Conservation (phyloP, 2,113 vertebrate species). For the Mustela lutreola region DNA sequence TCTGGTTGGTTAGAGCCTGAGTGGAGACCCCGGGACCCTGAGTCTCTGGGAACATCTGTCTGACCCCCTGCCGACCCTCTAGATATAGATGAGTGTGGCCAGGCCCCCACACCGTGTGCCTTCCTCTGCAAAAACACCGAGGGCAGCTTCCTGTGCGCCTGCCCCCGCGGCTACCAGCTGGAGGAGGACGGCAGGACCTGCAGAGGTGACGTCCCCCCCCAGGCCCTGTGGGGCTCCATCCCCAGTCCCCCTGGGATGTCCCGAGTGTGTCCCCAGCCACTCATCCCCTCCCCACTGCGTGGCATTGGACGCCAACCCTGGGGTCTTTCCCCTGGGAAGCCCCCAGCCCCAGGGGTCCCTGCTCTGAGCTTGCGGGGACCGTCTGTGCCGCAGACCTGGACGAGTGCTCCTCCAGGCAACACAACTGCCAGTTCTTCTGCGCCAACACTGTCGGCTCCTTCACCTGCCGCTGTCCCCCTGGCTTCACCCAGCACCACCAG, state of each 20-base stretch:
- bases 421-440: constrained; percentile 98
- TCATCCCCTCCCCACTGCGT: fast-evolving
- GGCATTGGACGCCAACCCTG: neutral
- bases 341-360: neutral
- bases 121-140: constrained; percentile 98
- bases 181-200: constrained; percentile 96
- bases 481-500: constrained; percentile 95
- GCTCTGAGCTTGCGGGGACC: neutral
- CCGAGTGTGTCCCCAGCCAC: fast-evolving
- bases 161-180: constrained; percentile 94
- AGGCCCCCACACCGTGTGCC: constrained; percentile 94
- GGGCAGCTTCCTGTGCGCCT: constrained; percentile 96
- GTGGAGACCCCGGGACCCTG: neutral
- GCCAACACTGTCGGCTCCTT: constrained; percentile 95
- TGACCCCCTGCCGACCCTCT: neutral
- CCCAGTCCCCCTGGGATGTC: neutral
- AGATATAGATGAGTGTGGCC: constrained; percentile 96
- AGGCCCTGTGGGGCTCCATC: fast-evolving
- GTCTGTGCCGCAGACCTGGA: constrained; percentile 91
- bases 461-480: constrained; percentile 95
- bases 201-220: constrained; percentile 89
- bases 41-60: neutral
- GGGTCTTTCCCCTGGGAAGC: neutral
- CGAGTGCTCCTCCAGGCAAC: constrained; percentile 96
- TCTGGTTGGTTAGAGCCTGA: neutral